Percentiles rank a stretch among this genome's conserved stretches.
These are phyloP conservation scores for Sebastiscus albofasciatus DNA, from an alignment of 2,797 vertebrate species.

Conservation along the genomic window DNA sequence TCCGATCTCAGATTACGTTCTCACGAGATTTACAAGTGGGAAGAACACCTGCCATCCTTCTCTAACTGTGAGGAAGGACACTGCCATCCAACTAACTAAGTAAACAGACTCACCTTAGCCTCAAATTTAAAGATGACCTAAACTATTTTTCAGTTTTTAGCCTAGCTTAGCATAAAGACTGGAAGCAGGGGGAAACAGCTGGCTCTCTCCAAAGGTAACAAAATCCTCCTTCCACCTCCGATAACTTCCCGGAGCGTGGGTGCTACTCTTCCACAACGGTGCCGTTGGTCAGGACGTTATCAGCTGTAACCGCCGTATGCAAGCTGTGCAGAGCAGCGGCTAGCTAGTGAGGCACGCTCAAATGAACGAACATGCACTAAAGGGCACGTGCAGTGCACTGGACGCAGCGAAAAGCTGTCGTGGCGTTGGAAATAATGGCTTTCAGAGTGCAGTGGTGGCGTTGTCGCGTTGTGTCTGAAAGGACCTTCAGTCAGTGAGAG, in stretches of 20 bases:
- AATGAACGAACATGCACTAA: no score
- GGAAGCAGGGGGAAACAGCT: not conserved
- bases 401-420: rapidly evolving
- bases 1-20: conserved; percentile 61
- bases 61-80: not conserved
- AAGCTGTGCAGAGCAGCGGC: no score
- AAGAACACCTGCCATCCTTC: conserved; percentile 57
- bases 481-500: no score
- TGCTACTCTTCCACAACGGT: no score
- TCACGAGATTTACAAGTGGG: conserved; percentile 49
- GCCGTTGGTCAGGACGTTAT: no score
- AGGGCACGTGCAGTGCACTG: no score
- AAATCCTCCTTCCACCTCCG: not conserved
- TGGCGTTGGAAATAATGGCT: no score
- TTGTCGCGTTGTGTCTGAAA: no score
- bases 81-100: not conserved
- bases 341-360: no score
- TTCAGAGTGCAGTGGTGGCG: no score
- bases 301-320: no score
- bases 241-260: not conserved
- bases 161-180: not conserved
- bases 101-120: not conserved
- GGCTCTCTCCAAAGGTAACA: not conserved
- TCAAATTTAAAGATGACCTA: not conserved
- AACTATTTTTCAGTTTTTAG: not conserved